Evolutionary conservation across 2,888 invertebrate species (phyloP), one percentile per base, ranked within the genome.

Genomic region (Chloromyia formosa): DNA sequence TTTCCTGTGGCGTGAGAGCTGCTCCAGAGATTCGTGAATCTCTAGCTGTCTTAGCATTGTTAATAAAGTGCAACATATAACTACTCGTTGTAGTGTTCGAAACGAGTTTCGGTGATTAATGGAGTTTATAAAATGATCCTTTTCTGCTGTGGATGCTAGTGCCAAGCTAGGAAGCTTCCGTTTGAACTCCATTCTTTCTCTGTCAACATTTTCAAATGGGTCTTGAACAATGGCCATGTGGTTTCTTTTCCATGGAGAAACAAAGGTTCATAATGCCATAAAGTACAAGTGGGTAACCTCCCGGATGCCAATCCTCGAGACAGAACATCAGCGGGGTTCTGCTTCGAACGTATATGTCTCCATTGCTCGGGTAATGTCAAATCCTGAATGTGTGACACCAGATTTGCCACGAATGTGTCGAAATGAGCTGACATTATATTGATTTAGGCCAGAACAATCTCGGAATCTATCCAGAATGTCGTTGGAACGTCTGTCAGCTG

Each of bases 381-480:
- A 1, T 76, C 75, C 12, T 76, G 35, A 23, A 78, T 77, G 53
- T 74, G 61, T 27, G 77, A 27, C 5, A 79, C 77, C 2, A 78
- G 73, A 18, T 75, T 78, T 20, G 75, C 76, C 0, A 79, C 77
- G 61, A 78, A 79, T 3, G 49, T 49, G 2, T n/a, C 14, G 10
- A 49, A 49, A 12, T 12, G 16, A n/a, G 49, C 12, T 49, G 49
- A 49, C 49, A n/a, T n/a, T 35, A 7, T 4, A 35, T 35, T 35
- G 27, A 35, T 35, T 35, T 35, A 7, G 27, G 69, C 61, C 0
- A 80, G 66, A 12, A 78, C 78, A n/a, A 81, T 78, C 1, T 76
- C 78, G 0, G 79, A 81, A 71, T 82, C 82, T 1, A 79, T 77
- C 80, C 79, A 81, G 23, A 74, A 78, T 20, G 22, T 76, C 1